These are phyloP conservation scores for Electrophaes corylata DNA, from an alignment of 2,888 invertebrate species.

Conservation along the genomic window DNA sequence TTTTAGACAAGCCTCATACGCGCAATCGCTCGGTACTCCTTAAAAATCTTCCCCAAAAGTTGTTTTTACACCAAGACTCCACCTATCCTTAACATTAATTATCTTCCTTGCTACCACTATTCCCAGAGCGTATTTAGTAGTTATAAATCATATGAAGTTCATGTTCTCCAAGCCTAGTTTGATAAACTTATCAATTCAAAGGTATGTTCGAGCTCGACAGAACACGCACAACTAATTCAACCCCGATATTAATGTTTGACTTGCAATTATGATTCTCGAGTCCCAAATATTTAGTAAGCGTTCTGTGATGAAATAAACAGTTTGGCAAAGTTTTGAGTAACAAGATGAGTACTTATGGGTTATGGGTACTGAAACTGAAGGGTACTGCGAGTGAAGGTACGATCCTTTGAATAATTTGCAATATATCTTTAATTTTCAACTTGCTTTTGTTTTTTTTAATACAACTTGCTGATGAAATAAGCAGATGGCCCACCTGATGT, in stretches of 20 bases:
- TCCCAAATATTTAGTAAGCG: slow-evolving; percentile 23
- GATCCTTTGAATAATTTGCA: neutral
- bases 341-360: slow-evolving; percentile 2
- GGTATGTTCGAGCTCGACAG: slow-evolving; percentile 12
- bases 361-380: no score
- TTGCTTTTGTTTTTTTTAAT: neutral
- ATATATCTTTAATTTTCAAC: neutral
- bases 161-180: slow-evolving; percentile 4
- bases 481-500: no score
- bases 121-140: no score
- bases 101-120: no score
- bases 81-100: no score
- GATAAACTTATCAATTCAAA: slow-evolving; percentile 23
- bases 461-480: no score
- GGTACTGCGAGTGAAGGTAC: neutral
- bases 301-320: slow-evolving; percentile 26
- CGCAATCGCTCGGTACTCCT: no score
- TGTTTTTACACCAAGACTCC: no score
- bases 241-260: slow-evolving; percentile 28
- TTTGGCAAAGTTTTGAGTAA: slow-evolving; percentile 21
- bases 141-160: neutral
- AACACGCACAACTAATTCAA: slow-evolving; percentile 20
- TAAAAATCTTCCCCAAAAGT: no score
- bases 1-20: no score
- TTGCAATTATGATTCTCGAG: slow-evolving; percentile 21